A percentile compares a stretch with the other conserved stretches of the same genome.
Evolutionary conservation across 2,797 vertebrate species (phyloP).

Genomic region (Manis crassicaudata): DNA sequence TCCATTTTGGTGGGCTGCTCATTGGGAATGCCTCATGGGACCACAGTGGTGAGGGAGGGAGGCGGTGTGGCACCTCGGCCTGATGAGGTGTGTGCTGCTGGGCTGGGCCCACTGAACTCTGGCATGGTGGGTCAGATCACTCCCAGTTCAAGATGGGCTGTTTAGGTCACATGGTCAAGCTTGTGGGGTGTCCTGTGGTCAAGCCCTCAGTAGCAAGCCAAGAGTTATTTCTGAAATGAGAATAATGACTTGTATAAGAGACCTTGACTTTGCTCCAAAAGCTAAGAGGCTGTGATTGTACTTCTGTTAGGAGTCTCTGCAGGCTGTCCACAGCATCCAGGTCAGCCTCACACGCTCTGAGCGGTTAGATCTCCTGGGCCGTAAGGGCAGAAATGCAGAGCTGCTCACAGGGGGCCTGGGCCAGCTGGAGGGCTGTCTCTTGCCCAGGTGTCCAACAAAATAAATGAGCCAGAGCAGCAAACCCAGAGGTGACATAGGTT

Average conservation of each 20-base stretch:
- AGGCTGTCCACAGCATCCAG: neutral
- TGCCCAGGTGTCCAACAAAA: neutral
- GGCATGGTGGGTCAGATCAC: neutral
- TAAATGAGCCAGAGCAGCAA: neutral
- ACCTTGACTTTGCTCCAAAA: constrained; percentile 38
- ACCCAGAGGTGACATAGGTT: neutral
- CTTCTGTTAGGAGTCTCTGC: neutral
- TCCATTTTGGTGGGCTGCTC: neutral
- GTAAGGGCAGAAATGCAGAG: neutral
- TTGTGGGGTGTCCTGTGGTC: neutral
- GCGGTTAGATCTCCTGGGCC: neutral
- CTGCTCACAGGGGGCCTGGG: neutral
- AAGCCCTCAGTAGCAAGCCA: neutral
- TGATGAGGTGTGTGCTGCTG: neutral
- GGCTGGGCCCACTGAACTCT: neutral
- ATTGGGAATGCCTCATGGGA: neutral
- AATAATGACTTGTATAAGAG: neutral
- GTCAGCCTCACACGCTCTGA: neutral
- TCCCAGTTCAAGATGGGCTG: neutral
- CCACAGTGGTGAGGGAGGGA: neutral
- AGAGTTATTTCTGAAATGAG: constrained; percentile 38
- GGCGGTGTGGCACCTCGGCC: neutral
- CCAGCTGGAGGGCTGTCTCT: neutral
- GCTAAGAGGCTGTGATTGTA: constrained; percentile 13
- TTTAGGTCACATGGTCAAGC: neutral